Conservation (phyloP, 2,113 vertebrate genomes). For the Mus musculus region DNA sequence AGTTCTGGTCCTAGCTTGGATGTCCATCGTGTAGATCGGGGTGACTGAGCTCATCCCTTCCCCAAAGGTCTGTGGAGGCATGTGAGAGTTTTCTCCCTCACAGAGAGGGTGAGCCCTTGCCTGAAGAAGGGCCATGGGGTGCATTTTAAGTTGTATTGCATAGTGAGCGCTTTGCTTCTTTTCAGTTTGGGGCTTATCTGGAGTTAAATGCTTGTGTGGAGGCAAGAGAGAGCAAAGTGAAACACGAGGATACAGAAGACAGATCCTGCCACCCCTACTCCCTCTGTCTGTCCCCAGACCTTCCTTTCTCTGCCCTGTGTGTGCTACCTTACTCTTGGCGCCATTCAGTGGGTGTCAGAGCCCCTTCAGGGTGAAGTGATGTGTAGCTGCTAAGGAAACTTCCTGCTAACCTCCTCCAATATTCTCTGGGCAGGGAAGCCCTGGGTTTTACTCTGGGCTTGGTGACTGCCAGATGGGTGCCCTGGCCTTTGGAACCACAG, state of each 20-base stretch:
- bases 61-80: not conserved
- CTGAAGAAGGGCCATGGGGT: not conserved
- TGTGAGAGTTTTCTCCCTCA: not conserved
- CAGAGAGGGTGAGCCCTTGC: not conserved
- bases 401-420: not conserved
- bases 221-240: not conserved
- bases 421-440: not conserved
- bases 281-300: not conserved
- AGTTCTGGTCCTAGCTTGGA: fast-evolving
- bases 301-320: not conserved
- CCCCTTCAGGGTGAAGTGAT: not conserved
- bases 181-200: not conserved
- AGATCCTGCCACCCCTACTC: not conserved
- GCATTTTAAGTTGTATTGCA: not conserved
- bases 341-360: fast-evolving
- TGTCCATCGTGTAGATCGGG: not conserved
- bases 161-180: not conserved
- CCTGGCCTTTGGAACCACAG: not conserved
- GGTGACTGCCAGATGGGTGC: not conserved
- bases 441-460: not conserved
- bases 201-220: not conserved
- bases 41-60: not conserved
- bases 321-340: not conserved
- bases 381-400: not conserved
- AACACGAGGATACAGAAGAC: not conserved